Base-by-base conservation (phyloP, 2,797 vertebrate genomes). In the Thripadectes ignobilis region DNA sequence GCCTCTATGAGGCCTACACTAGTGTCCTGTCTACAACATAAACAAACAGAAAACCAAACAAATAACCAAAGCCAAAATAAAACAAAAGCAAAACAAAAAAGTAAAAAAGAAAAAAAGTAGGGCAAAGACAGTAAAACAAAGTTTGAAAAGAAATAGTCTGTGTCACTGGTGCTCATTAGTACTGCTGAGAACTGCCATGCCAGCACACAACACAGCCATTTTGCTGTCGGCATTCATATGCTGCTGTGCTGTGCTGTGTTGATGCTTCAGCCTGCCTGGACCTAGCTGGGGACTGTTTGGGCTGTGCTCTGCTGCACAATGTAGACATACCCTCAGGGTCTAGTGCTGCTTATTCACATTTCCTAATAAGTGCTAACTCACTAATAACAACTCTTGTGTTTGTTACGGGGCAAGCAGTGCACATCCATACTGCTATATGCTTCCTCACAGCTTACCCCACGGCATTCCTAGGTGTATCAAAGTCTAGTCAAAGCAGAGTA, bases 41-140 rank as follows among this genome's bases (percentile, higher is more conserved):
- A 46, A 62, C 13, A 27, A 49, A 36, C 23, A 30, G 12, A 26
- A 30, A 43, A 32, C 5, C 29, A 32, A 45, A 46, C 21, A 45
- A 45, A 45, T 46, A 46, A 22, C 41, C 45, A 46, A 39, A 38
- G 13, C 15, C 14, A 19, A 41, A 27, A 20, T 20, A 23, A n/a
- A 41, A 51, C 22, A 15, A 24, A 13, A 49, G 20, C 30, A 41
- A 52, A 19, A 14, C n/a, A 24, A 14, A 49, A 32, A 43, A 19
- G 3, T 4, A 0, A 49, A 38, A 4, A 6, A 9, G 1, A 23
- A 16, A 7, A 9, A n/a, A 11, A 45, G 45, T 7, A 17, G 4
- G 7, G 7, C 6, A 52, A 59, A 73, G 15, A 20, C 0, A 6
- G 19, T 15, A 61, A 89, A 62, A 2, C 4, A 61, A 66, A 90